Evolutionary conservation across 2,113 vertebrate species (phyloP), one percentile per base, ranked within the genome.

Genomic region (Chitala chitala): DNA sequence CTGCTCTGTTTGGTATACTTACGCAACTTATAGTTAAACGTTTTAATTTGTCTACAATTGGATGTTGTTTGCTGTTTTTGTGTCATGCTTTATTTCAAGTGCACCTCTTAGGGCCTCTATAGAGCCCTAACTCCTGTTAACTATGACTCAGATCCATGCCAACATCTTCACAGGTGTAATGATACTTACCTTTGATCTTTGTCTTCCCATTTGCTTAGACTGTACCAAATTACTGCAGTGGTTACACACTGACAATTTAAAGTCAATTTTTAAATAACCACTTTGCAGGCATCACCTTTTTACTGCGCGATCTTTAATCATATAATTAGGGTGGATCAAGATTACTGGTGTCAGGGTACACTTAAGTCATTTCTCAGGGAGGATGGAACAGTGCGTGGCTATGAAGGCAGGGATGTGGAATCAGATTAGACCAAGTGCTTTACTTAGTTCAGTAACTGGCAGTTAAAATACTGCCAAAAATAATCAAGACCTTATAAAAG

Each of bases 271-370:
- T n/a, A 75, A 75, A 70, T 51, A 51, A 58, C 13, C 44, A 38
- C 74, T 63, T 24, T 26, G 40, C 26, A 36, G 68, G 44, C 66
- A 51, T 42, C 66, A 44, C 20, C 42, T 54, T 58, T 63, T n/a
- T 56, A 72, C 51, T 4, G 40, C 12, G 10, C 24, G 46, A 59
- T 70, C 55, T 61, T 33, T 31, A 71, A 69, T 38, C 55, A 12
- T 71, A 24, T 75, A 44, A 75, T 71, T 63, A 75, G 55, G 74
- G 55, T 9, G 54, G 66, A 33, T 61, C 74, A 36, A 54, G 46
- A 71, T 71, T 53, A 53, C 44, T 33, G 55, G 74, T 69, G 68
- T 75, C 36, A 58, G 33, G 26, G 29, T 44, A 46, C 56, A 24
- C 46, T 61, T 61, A 46, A 48, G 64, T 17, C 38, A 68, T 46